These are phyloP conservation scores for Rotaria sp. DNA, from an alignment of 2,888 invertebrate genomes.

Conservation along the genomic window DNA sequence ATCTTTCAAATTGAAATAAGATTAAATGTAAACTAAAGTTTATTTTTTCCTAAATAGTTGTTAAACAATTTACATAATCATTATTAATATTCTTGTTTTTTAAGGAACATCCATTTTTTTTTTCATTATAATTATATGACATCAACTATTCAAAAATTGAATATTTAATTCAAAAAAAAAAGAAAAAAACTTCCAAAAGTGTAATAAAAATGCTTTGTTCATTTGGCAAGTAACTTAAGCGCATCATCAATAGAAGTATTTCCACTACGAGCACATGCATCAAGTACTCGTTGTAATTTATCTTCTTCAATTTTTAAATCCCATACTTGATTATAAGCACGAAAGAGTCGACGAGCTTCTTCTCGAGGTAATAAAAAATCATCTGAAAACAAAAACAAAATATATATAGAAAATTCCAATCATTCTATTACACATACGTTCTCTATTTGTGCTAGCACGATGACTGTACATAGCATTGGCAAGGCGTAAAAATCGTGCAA, in stretches of 20 bases:
- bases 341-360: constrained; percentile 37
- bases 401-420: background rate
- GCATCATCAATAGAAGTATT: constrained; percentile 36
- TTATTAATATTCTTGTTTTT: no score
- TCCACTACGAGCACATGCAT: constrained; percentile 27
- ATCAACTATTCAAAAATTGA: no score
- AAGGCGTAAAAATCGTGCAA: constrained; percentile 49
- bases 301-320: constrained; percentile 38
- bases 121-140: no score
- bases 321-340: constrained; percentile 36
- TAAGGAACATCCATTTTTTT: no score
- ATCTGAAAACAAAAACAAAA: background rate
- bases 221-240: constrained; percentile 28
- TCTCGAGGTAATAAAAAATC: constrained; percentile 36
- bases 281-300: constrained; percentile 27
- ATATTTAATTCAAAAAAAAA: background rate
- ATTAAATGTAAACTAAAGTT: no score
- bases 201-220: background rate
- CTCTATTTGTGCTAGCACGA: constrained; percentile 44
- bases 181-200: background rate
- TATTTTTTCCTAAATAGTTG: no score
- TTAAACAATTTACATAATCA: no score
- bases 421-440: constrained; percentile 44
- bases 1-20: no score
- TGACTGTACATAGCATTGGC: constrained; percentile 49